Percentiles rank a stretch among this genome's conserved stretches.
Evolutionary conservation across 2,888 invertebrate genomes (phyloP).

Genomic region (Odiellus spinosus): DNA sequence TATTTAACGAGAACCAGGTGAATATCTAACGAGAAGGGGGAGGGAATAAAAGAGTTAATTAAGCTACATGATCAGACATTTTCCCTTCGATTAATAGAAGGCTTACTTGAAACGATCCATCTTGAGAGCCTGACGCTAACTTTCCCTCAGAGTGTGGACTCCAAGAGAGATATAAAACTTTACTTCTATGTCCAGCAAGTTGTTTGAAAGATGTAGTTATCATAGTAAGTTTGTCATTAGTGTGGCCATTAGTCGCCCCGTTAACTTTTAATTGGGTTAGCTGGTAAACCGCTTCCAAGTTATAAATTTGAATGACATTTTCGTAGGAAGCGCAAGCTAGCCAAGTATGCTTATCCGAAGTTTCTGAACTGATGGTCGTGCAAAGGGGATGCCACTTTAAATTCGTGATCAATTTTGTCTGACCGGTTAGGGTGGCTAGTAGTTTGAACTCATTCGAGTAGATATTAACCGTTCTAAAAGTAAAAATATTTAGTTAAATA

Average conservation of each 20-base stretch:
- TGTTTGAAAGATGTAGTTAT: constrained; percentile 2
- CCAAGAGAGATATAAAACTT: constrained; percentile 47
- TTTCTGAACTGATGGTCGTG: constrained; percentile 35
- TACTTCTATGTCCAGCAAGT: constrained; percentile 36
- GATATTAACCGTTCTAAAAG: constrained; percentile 29
- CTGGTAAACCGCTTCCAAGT: constrained; percentile 14
- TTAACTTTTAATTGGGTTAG: no score
- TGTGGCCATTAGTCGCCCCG: no score
- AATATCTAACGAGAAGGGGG: no score
- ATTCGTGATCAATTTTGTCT: constrained; percentile 46
- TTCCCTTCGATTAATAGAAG: no score
- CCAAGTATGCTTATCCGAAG: constrained; percentile 43
- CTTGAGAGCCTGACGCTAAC: constrained; percentile 51
- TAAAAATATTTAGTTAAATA: no score
- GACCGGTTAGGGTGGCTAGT: constrained; percentile 33
- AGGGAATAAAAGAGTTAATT: no score
- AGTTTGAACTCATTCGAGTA: constrained; percentile 26
- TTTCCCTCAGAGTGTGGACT: constrained; percentile 47
- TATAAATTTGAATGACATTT: constrained; percentile 37
- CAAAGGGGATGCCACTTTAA: constrained; percentile 56
- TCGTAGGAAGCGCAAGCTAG: constrained; percentile 45
- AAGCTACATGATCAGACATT: no score
- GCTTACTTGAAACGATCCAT: constrained; percentile 54
- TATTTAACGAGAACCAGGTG: no score
- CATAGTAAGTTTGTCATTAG: no score